Evolutionary conservation across 2,113 vertebrate species (phyloP), one percentile per base, ranked within the genome.

Genomic region (Eidolon helvum): DNA sequence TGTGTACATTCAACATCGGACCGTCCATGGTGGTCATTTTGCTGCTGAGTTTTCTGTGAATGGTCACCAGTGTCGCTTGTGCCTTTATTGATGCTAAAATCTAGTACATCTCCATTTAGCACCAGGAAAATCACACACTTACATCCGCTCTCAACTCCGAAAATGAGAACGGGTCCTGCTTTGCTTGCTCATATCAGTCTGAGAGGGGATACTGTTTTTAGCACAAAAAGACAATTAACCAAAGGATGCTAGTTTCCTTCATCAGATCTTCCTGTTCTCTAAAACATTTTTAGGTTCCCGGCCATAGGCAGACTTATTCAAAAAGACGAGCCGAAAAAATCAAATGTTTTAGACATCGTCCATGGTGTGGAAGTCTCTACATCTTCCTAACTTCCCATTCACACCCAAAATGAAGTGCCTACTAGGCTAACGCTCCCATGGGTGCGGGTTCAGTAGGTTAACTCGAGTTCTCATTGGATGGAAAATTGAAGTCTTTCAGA

Each of bases 401-500:
- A 57, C 59, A 45, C 16, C 12, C 6, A 1, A 43, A 30, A 4
- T 5, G 2, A 66, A 86, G 75, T 7, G 16, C 12, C 59, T 10
- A 28, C 30, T 48, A 12, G 45, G 45, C 45, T 48, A 26, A 53
- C 1, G 18, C 10, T 24, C 30, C 35, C 48, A 4, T 45, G 2
- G 7, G 12, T 33, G 61, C 6, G 10, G 45, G 40, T 48, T 61
- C 55, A 0, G 24, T 3, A 1, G 59, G 43, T 15, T 57, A 71
- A 66, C 53, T 33, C 74, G 10, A 59, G 38, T 50, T 90, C 91
- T 90, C 16, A 7, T 63, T 2, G 21, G 82, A 65, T 21, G 69
- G 33, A 61, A 65, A 53, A 75, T 89, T 38, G 61, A 78, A 59
- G 59, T 84, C 86, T 59, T 87, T 45, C 28, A 3, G 77, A 92